Base-by-base conservation (phyloP, 2,888 invertebrate genomes). In the Lycophotia porphyrea region DNA sequence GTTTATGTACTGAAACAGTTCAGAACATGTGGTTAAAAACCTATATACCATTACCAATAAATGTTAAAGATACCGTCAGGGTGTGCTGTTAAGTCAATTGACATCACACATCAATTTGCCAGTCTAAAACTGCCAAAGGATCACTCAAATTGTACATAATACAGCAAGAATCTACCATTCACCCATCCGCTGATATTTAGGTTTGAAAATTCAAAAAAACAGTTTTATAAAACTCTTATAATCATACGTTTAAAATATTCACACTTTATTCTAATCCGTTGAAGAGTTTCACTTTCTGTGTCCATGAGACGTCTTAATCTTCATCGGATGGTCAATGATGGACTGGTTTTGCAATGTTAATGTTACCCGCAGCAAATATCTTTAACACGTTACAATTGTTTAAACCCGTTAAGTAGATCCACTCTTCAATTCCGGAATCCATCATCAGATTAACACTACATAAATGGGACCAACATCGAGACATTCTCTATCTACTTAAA, bases 1-100 rank as follows among this genome's bases (percentile, higher is more conserved):
- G 15, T 72, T 49, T 34, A 21, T 31, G 24, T 27, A 72, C 27
- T 64, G 39, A 58, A 44, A 64, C 74, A 36, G 24, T 27, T 60
- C n/a, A 11, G 34, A 73, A 44, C 47, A 31, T 49, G 39, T 49
- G 34, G 34, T 73, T 39, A 18, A 27, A 39, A 31, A 31, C 34
- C 36, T 36, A 5, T 36, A 2, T 13, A 13, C 34, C 42, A 24
- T 18, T 3, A 21, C 61, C 63, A 44, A 55, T 75, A 3, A 44
- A 31, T 34, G 21, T 49, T 18, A n/a, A 4, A 24, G 5, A 31
- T 36, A n/a, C 18, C 0, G n/a, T 15, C 39, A 39, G n/a, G 15
- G 63, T 61, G 36, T 1, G n/a, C 39, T 39, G 39, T n/a, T 39
- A 15, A 2, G 39, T n/a, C 34, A 63, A 15, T 39, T n/a, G 63